Base-by-base conservation (phyloP, 2,888 invertebrate genomes). In the Anthoptus insignis region DNA sequence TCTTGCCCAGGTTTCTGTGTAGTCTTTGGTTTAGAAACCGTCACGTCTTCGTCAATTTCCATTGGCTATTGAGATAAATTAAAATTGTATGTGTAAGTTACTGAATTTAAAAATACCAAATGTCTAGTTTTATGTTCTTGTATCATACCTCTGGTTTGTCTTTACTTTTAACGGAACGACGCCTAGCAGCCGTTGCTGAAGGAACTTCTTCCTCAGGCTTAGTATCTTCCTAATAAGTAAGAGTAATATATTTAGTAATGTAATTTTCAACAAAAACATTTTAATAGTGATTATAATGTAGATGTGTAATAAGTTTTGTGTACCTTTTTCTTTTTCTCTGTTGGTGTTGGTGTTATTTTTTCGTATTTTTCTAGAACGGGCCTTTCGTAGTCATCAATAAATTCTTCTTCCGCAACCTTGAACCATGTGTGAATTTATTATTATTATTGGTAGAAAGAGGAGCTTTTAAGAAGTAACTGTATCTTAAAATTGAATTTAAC, bases 311-410 rank as follows among this genome's bases (percentile, higher is more conserved):
- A 29, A 57, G 32, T 49, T 58, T 65, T 59, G 54, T 71, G 81
- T 93, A 93, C 93, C 93, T 93, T 93, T 77, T 91, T 91, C 87
- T 89, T 92, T 89, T 91, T 93, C 79, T 91, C 91, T 68, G 79
- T 76, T 32, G 93, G 93, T 77, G 93, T 93, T 39, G 93, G 93
- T 75, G 93, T 83, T 53, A 93, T 85, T 84, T 94, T 95, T 82
- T 96, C 95, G 76, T 95, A 96, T 86, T 95, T 96, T 76, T 97
- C 96, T 68, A 97, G 92, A 27, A 95, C 95, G 3, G 97, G 95
- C 68, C 96, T 94, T 75, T 97, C 97, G 78, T 97, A 97, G 86
- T 97, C 97, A 61, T 96, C 96, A 78, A 93, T 77, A 81, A 93
- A 92, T 74, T 93, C 93, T 76, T 88, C 89, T 73, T 86, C 89